Base-by-base conservation (phyloP, 37 sponge, comb jelly and placozoan genomes). In the Diacarnus erythraeanus region DNA sequence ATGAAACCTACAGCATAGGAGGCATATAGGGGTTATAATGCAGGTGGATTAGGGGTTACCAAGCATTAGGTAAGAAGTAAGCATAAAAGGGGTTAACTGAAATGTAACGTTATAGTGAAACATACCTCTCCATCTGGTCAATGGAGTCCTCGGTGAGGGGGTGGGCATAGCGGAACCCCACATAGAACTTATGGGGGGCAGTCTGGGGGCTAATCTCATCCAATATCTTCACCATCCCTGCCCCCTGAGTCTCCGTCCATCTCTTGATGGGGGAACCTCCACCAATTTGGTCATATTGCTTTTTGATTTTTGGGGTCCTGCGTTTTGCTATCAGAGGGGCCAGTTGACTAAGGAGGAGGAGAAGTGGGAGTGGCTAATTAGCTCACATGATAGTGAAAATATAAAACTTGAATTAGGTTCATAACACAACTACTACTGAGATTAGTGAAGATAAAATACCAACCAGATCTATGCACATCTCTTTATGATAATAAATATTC, bases 181-280 rank as follows among this genome's bases (percentile, higher is more conserved):
- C 74, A 82, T 97, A 97, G 67, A 80, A 79, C 78, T 88, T 85
- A 74, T 94, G 95, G 18, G 95, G 95, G 23, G 78, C 92, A 42
- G 94, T 89, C 1, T 83, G 83, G 1, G 97, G 97, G 59, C 91
- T 90, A 2, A 91, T 68, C 72, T 91, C 57, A 42, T 88, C 78
- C 72, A 97, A 68, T 1, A 94, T 30, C 4, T 83, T 58, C 25
- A 91, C 85, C 92, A 97, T 91, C 10, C 84, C 85, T 30, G 88
- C 57, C 23, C 92, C 97, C 83, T 97, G 97, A 18, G 47, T 79
- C 37, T 88, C 90, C 15, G 97, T 94, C 97, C 97, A 93, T 73
- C 78, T 89, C 61, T 76, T 84, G 42, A 97, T 93, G 44, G 97
- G 97, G 26, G 97, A 97, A 8, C 97, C 97, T 22, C 97, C 97